Evolutionary conservation across 2,113 vertebrate species (phyloP).

Genomic region (Triplophysa dalaica): DNA sequence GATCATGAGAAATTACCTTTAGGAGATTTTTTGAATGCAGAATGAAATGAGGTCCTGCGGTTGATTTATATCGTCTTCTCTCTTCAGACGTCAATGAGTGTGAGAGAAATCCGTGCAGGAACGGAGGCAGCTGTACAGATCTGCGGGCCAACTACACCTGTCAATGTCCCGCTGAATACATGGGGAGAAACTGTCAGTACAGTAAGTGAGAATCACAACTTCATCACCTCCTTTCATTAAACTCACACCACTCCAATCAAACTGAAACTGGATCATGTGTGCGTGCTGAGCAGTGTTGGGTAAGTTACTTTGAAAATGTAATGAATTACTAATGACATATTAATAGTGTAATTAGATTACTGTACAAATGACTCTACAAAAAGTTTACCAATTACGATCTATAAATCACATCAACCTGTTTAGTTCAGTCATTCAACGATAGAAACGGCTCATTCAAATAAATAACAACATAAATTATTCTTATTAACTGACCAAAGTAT

Average conservation of each 20-base stretch:
- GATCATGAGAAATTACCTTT: neutral
- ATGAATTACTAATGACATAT: no score
- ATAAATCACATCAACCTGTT: no score
- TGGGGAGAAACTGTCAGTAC: conserved; percentile 85
- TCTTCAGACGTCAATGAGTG: conserved; percentile 85
- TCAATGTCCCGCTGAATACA: conserved; percentile 84
- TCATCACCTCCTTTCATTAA: conserved; percentile 15
- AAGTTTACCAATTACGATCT: no score
- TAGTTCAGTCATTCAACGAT: no score
- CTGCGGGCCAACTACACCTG: conserved; percentile 85
- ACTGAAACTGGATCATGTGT: neutral
- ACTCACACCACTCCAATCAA: neutral
- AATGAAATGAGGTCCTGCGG: neutral
- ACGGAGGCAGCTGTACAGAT: conserved; percentile 88
- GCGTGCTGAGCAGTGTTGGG: no score
- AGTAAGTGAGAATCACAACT: conserved; percentile 72
- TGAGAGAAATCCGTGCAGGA: conserved; percentile 82
- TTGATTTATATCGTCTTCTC: conserved; percentile 4
- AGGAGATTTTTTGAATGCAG: neutral
- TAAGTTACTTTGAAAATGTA: no score
- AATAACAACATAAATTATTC: no score
- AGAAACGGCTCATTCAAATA: no score
- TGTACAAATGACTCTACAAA: no score
- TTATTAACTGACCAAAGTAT: no score
- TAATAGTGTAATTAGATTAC: no score